Conservation (phyloP, 2,888 invertebrate species). For the Phengaris alcon region DNA sequence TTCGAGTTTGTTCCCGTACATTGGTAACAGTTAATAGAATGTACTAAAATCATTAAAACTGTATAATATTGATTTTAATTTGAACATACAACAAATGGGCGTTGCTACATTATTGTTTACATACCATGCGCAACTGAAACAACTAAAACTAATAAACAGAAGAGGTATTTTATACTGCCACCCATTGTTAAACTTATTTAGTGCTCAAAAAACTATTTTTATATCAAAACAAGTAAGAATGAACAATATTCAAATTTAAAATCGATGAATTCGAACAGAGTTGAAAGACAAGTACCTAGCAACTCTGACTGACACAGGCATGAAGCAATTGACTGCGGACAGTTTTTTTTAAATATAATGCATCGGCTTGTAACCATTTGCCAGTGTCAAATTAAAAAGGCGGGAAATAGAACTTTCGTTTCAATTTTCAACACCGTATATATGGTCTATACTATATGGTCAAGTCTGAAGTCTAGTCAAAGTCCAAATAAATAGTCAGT, state of each 20-base stretch:
- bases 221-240: not conserved
- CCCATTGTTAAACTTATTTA: not conserved
- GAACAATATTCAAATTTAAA: not conserved
- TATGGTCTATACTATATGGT: no score
- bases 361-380: no score
- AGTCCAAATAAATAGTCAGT: no score
- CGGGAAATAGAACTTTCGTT: no score
- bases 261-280: not conserved
- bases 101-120: not conserved
- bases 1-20: conserved; percentile 90
- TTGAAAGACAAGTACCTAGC: not conserved
- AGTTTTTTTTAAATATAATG: no score
- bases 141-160: conserved; percentile 23
- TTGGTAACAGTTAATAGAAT: conserved; percentile 90
- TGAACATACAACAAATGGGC: not conserved
- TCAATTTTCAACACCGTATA: no score
- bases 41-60: conserved; percentile 66
- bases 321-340: no score
- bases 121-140: conserved; percentile 15
- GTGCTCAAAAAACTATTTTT: not conserved
- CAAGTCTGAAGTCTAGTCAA: no score
- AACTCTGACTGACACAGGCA: no score
- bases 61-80: conserved; percentile 32
- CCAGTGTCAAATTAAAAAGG: no score
- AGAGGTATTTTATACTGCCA: conserved; percentile 31